A percentile compares a stretch with the other conserved stretches of the same genome.
Evolutionary conservation across 1,140 invertebrate genomes (phyloP).

Genomic region (Drosophila triauraria): DNA sequence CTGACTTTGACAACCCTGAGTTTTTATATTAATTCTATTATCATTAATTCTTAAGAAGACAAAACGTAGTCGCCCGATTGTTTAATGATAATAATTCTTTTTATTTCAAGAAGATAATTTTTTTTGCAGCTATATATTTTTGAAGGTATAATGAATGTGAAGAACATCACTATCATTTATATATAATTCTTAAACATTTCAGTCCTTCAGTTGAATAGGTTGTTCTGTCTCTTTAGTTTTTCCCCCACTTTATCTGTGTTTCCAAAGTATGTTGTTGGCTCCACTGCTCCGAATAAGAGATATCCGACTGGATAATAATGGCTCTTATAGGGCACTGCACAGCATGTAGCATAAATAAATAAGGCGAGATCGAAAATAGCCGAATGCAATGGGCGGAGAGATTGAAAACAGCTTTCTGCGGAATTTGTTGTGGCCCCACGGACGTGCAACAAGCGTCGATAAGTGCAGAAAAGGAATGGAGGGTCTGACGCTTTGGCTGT

Average conservation of each 20-base stretch:
- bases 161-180: neutral
- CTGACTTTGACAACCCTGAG: no score
- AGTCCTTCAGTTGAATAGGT: neutral
- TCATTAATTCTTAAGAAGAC: no score
- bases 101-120: no score
- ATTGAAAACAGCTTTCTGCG: conserved; percentile 52
- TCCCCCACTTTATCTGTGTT: neutral
- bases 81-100: no score
- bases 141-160: no score
- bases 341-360: conserved; percentile 37
- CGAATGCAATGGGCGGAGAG: conserved; percentile 31
- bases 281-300: conserved; percentile 11
- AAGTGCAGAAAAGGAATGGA: conserved; percentile 36
- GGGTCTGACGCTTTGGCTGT: conserved; percentile 32
- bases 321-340: conserved; percentile 3
- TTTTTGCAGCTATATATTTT: no score
- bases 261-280: neutral
- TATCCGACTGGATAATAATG: conserved; percentile 16
- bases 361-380: conserved; percentile 41
- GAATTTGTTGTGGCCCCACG: conserved; percentile 42
- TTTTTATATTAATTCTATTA: no score
- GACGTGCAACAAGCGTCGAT: conserved; percentile 58
- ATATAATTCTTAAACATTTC: neutral
- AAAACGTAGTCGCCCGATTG: no score
- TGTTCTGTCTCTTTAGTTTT: neutral